phyloP scores from a whole-genome alignment of 2,113 vertebrate species.

The Mormyrus iriodes region DNA sequence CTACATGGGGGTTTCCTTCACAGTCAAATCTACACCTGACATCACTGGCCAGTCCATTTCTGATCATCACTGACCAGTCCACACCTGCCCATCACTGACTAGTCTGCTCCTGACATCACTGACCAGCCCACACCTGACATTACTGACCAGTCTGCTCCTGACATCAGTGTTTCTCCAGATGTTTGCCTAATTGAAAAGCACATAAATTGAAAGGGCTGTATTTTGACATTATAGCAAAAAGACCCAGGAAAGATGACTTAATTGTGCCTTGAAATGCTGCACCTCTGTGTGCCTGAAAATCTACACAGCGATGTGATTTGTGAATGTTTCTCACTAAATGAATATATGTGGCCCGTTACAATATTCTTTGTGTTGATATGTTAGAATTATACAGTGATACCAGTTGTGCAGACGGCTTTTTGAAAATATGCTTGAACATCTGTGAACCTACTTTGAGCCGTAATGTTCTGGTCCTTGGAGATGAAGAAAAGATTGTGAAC shows the following conservation, averaged over 20 bases:
- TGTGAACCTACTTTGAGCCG: conserved; percentile 57
- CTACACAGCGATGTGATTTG: not conserved
- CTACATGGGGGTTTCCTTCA: not conserved
- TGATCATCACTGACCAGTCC: not conserved
- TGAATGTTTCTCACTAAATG: not conserved
- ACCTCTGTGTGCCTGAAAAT: not conserved
- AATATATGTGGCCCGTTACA: not conserved
- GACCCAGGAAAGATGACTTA: not conserved
- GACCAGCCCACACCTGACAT: not conserved
- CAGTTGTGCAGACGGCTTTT: conserved; percentile 39
- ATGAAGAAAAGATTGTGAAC: conserved; percentile 58
- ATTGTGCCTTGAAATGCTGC: not conserved
- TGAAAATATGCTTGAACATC: conserved; percentile 59
- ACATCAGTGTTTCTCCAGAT: not conserved
- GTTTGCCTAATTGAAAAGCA: not conserved
- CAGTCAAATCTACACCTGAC: not conserved
- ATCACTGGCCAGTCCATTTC: not conserved
- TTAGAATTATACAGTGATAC: conserved; percentile 44
- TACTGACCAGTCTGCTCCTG: not conserved
- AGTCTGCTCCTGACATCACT: not conserved
- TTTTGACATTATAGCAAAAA: not conserved
- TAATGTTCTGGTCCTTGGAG: conserved; percentile 46
- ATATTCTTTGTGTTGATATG: conserved; percentile 36
- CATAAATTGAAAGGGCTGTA: not conserved
- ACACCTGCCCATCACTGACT: too few species aligned